These are phyloP conservation scores for Harlomillsia oculata DNA, from an alignment of 1,140 invertebrate species.

Conservation along the genomic window DNA sequence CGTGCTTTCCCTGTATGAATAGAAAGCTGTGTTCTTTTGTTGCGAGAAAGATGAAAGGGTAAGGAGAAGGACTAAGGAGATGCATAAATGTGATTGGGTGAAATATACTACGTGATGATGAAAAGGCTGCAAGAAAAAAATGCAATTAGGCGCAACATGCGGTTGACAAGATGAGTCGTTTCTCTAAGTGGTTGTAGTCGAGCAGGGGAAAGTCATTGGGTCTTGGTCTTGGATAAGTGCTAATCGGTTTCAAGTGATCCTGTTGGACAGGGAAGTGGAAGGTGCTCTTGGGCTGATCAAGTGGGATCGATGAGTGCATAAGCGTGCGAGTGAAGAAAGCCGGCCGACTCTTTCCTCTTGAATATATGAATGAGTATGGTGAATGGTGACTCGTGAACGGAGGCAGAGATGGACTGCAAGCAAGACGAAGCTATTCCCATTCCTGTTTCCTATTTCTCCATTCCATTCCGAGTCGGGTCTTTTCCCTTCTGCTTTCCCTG, in stretches of 20 bases:
- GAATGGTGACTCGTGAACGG: too few relatives aligned
- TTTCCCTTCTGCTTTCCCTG: too few relatives aligned
- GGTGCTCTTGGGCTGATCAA: conserved; percentile 6
- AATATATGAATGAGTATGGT: too few relatives aligned
- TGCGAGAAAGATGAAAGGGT: background rate
- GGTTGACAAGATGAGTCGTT: background rate
- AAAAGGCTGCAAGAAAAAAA: too few relatives aligned
- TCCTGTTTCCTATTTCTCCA: too few relatives aligned
- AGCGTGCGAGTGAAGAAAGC: conserved; percentile 2
- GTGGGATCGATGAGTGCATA: conserved; percentile 10
- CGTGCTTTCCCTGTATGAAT: too few relatives aligned
- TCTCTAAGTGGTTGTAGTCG: background rate
- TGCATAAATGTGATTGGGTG: too few relatives aligned
- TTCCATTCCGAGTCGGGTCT: too few relatives aligned
- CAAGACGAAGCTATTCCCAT: too few relatives aligned
- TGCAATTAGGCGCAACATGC: too few relatives aligned
- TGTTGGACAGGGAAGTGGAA: background rate
- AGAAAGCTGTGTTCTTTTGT: background rate
- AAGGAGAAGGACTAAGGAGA: background rate
- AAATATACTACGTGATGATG: too few relatives aligned
- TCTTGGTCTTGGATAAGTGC: background rate
- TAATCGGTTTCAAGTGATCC: background rate
- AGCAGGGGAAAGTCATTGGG: background rate
- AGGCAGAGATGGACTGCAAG: too few relatives aligned
- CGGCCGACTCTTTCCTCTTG: background rate